Conservation (phyloP, 2,888 invertebrate species). For the Hirtodrosophila confusa region DNA sequence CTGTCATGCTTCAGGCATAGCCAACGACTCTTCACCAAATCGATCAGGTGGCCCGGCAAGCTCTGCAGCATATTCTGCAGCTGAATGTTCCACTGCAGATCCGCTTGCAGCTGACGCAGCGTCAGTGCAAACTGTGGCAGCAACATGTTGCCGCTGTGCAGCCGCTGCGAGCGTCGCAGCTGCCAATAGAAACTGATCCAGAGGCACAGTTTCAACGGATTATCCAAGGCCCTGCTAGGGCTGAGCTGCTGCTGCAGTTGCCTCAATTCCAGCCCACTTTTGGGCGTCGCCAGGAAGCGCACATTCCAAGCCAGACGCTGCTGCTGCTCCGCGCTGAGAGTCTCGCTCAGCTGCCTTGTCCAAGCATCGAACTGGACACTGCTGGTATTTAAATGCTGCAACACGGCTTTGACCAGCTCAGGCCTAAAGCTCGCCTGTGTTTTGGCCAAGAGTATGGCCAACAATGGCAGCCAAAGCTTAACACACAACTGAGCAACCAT, state of each 20-base stretch:
- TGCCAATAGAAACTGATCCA: slow-evolving; percentile 66
- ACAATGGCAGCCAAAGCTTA: not conserved
- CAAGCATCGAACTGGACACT: slow-evolving; percentile 41
- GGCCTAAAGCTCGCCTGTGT: not conserved
- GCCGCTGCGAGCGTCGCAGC: slow-evolving; percentile 31
- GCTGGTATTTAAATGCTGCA: slow-evolving; percentile 14
- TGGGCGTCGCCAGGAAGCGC: slow-evolving; percentile 22
- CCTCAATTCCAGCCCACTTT: not conserved
- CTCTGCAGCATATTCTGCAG: slow-evolving; percentile 68
- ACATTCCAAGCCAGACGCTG: slow-evolving; percentile 53
- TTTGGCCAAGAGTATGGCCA: slow-evolving; percentile 6
- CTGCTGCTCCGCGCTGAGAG: slow-evolving; percentile 26
- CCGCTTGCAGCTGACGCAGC: slow-evolving; percentile 34
- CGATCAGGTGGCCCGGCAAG: slow-evolving; percentile 42
- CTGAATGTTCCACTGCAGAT: slow-evolving; percentile 14
- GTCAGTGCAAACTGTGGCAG: slow-evolving; percentile 53
- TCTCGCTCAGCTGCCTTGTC: slow-evolving; percentile 28
- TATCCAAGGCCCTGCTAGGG: slow-evolving; percentile 23
- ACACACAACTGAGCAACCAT: slow-evolving; percentile 31
- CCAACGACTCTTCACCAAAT: slow-evolving; percentile 42
- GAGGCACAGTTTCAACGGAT: slow-evolving; percentile 47
- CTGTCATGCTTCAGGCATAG: slow-evolving; percentile 58
- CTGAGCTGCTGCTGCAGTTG: slow-evolving; percentile 31
- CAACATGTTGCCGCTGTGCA: slow-evolving; percentile 24
- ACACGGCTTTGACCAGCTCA: not conserved